These are phyloP conservation scores for Gandaritis pyraliata DNA, from an alignment of 2,888 invertebrate genomes.

Conservation along the genomic window DNA sequence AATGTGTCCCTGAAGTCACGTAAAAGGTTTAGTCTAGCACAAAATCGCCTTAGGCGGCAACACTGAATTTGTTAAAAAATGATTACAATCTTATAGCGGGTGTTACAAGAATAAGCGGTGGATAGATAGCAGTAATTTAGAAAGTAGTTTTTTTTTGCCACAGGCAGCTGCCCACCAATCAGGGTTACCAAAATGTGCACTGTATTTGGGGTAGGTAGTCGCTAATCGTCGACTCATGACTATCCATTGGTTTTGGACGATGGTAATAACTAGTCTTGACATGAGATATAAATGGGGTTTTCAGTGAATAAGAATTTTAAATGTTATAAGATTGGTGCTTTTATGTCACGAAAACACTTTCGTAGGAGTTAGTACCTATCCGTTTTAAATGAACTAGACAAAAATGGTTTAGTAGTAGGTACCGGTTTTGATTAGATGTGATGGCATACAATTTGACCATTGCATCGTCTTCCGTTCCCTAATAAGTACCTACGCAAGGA, in stretches of 20 bases:
- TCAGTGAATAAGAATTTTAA: slow-evolving; percentile 17
- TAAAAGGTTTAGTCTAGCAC: slow-evolving; percentile 2
- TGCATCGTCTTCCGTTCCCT: slow-evolving; percentile 14
- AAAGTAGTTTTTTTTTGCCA: slow-evolving; percentile 77
- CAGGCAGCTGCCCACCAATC: slow-evolving; percentile 78
- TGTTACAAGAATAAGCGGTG: slow-evolving; percentile 62
- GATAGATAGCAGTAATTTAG: slow-evolving; percentile 78
- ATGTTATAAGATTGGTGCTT: background rate
- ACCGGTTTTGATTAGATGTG: too few relatives aligned
- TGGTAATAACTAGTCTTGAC: slow-evolving; percentile 39
- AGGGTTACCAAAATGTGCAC: slow-evolving; percentile 66
- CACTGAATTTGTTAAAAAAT: slow-evolving; percentile 29
- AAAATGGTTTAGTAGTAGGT: too few relatives aligned
- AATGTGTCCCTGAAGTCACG: background rate
- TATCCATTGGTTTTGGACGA: slow-evolving; percentile 47
- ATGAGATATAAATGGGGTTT: slow-evolving; percentile 28
- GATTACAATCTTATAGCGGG: slow-evolving; percentile 75
- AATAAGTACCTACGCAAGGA: background rate
- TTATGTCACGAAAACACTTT: too few relatives aligned
- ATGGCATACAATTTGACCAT: too few relatives aligned
- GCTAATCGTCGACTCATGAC: slow-evolving; percentile 62
- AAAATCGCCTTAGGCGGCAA: slow-evolving; percentile 22
- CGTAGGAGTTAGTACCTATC: too few relatives aligned
- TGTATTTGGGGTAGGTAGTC: slow-evolving; percentile 73
- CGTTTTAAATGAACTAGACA: too few relatives aligned